phyloP scores from a whole-genome alignment of 2,113 vertebrate species.

The Callithrix jacchus region DNA sequence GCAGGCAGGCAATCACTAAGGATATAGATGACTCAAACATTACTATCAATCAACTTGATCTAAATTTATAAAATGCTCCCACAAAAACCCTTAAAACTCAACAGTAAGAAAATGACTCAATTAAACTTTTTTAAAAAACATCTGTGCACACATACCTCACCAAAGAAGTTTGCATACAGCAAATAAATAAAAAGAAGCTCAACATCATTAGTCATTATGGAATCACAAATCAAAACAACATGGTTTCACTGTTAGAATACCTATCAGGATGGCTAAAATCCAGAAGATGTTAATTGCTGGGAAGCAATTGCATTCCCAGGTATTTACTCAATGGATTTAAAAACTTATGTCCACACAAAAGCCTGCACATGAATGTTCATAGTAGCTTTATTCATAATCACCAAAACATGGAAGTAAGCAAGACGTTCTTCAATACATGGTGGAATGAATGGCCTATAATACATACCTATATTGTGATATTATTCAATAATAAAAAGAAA shows the following conservation, averaged over 20 bases:
- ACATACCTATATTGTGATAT: neutral
- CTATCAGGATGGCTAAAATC: neutral
- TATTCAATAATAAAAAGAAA: neutral
- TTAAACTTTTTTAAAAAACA: neutral
- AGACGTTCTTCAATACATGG: neutral
- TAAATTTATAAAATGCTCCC: neutral
- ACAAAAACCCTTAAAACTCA: neutral
- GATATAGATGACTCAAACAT: neutral
- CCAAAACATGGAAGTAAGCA: neutral
- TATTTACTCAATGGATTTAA: neutral
- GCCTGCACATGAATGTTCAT: neutral
- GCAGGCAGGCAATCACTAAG: neutral
- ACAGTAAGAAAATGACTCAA: neutral
- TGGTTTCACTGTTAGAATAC: neutral
- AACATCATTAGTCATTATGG: neutral
- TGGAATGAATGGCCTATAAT: neutral
- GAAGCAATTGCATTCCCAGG: neutral
- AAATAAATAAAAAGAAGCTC: neutral
- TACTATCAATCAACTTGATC: neutral
- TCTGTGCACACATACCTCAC: neutral
- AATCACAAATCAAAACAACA: neutral
- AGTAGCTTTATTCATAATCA: neutral
- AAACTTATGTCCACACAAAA: neutral
- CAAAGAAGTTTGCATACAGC: neutral
- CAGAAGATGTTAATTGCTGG: neutral